Percentiles rank a stretch among this genome's conserved stretches.
phyloP scores from a whole-genome alignment of 2,113 vertebrate species.

The Rhinoptilus africanus region DNA sequence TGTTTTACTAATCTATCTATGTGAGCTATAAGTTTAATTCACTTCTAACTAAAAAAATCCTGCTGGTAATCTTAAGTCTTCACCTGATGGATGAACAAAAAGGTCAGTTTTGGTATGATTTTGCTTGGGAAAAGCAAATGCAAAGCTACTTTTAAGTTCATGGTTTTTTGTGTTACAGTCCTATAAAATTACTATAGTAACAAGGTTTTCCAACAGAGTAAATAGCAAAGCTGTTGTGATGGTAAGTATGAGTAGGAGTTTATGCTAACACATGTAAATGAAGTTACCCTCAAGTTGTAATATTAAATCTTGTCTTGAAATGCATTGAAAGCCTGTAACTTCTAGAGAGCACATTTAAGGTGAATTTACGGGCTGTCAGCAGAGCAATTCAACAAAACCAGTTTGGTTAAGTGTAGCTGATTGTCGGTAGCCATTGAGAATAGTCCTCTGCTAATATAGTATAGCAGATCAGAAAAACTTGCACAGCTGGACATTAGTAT shows the following conservation, averaged over 20 bases:
- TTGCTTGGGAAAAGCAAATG: neutral
- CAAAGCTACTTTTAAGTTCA: neutral
- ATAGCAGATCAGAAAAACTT: neutral
- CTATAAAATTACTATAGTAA: neutral
- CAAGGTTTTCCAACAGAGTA: neutral
- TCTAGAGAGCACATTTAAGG: neutral
- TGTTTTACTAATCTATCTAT: neutral
- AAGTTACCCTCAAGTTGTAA: neutral
- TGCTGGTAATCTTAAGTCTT: neutral
- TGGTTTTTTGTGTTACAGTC: neutral
- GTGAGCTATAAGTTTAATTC: neutral
- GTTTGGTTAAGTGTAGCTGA: neutral
- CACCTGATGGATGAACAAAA: neutral
- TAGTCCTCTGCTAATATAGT: neutral
- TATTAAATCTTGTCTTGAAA: neutral
- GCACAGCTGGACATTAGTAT: neutral
- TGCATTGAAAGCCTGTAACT: neutral
- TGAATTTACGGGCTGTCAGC: neutral
- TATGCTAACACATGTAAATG: neutral
- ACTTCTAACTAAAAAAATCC: neutral
- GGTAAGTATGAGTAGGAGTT: neutral
- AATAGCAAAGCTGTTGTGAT: neutral
- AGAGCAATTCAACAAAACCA: neutral
- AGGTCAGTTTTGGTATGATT: neutral
- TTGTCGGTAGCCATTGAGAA: neutral